These are phyloP conservation scores for Epizoanthus stellaris DNA, from an alignment of 92 coral and sea anemone genomes.

Conservation along the genomic window DNA sequence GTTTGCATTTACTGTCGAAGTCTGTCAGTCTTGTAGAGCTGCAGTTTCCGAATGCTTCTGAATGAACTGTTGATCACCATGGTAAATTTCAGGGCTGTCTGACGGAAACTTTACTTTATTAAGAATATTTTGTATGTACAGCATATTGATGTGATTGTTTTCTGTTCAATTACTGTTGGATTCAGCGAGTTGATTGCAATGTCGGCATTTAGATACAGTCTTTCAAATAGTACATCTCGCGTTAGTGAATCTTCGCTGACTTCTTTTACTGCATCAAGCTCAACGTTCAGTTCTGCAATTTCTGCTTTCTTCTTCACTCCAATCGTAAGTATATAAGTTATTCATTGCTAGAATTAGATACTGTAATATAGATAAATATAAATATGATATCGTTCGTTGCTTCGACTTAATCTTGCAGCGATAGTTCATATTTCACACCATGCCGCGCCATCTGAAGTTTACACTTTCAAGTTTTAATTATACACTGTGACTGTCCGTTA, in stretches of 20 bases:
- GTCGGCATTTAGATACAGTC: neutral
- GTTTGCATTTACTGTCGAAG: too few relatives aligned
- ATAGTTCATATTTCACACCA: too few relatives aligned
- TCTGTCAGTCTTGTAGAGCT: neutral
- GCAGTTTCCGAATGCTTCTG: conserved; percentile 29
- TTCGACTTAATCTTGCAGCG: neutral
- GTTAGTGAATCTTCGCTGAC: neutral
- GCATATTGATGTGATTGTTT: conserved; percentile 6
- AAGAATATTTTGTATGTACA: neutral
- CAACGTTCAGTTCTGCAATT: conserved; percentile 13
- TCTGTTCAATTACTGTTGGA: neutral
- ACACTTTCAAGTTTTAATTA: too few relatives aligned
- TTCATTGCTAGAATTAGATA: neutral
- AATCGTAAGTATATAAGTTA: conserved; percentile 22
- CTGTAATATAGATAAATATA: neutral
- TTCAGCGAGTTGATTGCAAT: conserved; percentile 6
- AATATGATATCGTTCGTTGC: neutral
- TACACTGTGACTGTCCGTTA: too few relatives aligned
- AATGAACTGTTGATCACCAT: neutral
- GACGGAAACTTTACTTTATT: neutral
- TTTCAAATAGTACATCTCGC: neutral
- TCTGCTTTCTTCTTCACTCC: conserved; percentile 32
- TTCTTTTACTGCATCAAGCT: neutral
- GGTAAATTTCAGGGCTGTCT: neutral
- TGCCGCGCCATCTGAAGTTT: too few relatives aligned